Conservation (phyloP, 2,888 invertebrate genomes). For the Synergus laeviventris region DNA sequence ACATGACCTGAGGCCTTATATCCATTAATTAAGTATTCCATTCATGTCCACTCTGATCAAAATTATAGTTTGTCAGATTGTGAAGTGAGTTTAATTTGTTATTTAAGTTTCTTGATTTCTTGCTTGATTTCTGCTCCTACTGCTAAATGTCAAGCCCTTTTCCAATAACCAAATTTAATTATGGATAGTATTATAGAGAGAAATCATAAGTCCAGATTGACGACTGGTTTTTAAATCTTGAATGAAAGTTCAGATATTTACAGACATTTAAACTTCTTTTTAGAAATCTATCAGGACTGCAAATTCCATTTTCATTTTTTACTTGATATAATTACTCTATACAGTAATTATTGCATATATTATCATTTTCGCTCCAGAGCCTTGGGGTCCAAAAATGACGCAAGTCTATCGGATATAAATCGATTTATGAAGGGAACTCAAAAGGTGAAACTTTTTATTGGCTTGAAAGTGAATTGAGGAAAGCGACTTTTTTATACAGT, state of each 20-base stretch:
- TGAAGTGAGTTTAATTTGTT: neutral
- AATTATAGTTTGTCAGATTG: neutral
- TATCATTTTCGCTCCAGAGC: too few species aligned
- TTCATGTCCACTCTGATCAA: neutral
- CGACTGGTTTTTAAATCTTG: neutral
- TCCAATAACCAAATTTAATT: neutral
- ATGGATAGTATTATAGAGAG: neutral
- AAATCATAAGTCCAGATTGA: neutral
- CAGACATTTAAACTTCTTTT: too few species aligned
- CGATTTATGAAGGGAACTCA: too few species aligned
- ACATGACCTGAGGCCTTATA: neutral
- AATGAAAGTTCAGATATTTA: too few species aligned
- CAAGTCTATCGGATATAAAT: too few species aligned
- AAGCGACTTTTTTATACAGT: neutral
- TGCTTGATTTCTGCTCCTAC: neutral
- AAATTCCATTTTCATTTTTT: too few species aligned
- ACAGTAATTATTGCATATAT: too few species aligned
- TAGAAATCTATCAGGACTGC: too few species aligned
- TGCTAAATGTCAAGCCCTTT: neutral
- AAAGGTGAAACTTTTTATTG: too few species aligned
- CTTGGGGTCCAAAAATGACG: too few species aligned
- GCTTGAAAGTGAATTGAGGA: neutral
- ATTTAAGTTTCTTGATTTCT: neutral
- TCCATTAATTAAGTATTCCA: neutral
- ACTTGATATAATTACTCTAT: too few species aligned